Conservation (phyloP, 1,140 invertebrate genomes). For the Archivesica marissinica region DNA sequence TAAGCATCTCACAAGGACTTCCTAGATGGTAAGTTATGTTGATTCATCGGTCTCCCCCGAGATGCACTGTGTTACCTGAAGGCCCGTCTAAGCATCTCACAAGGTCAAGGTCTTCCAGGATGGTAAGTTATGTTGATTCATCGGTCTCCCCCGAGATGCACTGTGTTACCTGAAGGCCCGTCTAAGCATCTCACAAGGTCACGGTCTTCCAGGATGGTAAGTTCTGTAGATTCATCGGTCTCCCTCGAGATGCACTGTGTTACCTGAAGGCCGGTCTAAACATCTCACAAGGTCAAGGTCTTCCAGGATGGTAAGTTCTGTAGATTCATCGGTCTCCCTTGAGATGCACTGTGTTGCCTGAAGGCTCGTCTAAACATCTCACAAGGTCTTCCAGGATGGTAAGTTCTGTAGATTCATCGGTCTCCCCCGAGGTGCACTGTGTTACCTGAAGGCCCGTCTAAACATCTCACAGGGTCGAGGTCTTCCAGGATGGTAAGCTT, state of each 20-base stretch:
- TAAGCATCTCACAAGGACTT: constrained; percentile 55
- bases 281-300: constrained; percentile 45
- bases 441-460: constrained; percentile 62
- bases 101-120: constrained; percentile 55
- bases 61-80: constrained; percentile 63
- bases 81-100: constrained; percentile 53
- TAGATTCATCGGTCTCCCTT: no score
- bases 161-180: constrained; percentile 64
- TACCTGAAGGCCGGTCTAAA: constrained; percentile 61
- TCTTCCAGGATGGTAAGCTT: constrained; percentile 66
- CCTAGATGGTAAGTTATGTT: constrained; percentile 67
- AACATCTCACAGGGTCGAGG: constrained; percentile 43
- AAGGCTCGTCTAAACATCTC: no score
- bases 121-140: constrained; percentile 62
- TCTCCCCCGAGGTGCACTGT: constrained; percentile 52
- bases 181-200: constrained; percentile 41
- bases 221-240: constrained; percentile 53
- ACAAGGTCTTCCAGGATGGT: no score
- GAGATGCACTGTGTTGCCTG: no score
- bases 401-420: constrained; percentile 56
- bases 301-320: constrained; percentile 67
- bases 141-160: constrained; percentile 57
- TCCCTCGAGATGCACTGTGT: constrained; percentile 58
- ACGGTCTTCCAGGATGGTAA: constrained; percentile 62
- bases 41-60: no score